Percentiles rank a stretch among this genome's conserved stretches.
phyloP scores from a whole-genome alignment of 2,113 vertebrate genomes.

The Strix uralensis region DNA sequence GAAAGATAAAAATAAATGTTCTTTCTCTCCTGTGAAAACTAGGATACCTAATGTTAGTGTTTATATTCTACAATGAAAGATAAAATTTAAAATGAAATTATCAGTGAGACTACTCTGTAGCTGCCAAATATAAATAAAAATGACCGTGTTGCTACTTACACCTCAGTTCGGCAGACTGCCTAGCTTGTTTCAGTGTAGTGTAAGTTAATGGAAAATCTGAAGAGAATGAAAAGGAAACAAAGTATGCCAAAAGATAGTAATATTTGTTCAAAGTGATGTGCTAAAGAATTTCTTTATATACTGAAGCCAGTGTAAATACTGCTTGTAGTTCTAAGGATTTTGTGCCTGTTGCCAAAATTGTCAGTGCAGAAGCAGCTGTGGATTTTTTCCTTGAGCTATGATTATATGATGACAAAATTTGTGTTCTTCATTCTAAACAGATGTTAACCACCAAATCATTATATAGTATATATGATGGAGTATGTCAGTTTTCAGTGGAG shows the following conservation, averaged over 20 bases:
- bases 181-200: neutral
- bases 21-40: neutral
- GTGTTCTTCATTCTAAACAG: neutral
- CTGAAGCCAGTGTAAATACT: neutral
- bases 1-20: neutral
- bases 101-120: neutral
- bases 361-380: neutral
- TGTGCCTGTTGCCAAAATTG: neutral
- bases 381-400: neutral
- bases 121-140: neutral
- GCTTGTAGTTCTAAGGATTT: neutral
- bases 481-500: neutral
- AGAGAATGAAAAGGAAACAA: neutral
- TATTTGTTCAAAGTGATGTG: constrained; percentile 11
- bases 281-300: neutral
- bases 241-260: neutral
- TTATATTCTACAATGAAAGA: neutral
- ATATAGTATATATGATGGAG: neutral
- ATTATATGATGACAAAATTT: neutral
- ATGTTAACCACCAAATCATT: neutral
- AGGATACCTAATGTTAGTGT: neutral
- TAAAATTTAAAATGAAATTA: neutral
- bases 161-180: neutral
- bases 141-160: neutral
- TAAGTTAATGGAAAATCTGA: constrained; percentile 20